These are phyloP conservation scores for Nesidiocoris tenuis DNA, from an alignment of 2,888 invertebrate species.

Conservation along the genomic window DNA sequence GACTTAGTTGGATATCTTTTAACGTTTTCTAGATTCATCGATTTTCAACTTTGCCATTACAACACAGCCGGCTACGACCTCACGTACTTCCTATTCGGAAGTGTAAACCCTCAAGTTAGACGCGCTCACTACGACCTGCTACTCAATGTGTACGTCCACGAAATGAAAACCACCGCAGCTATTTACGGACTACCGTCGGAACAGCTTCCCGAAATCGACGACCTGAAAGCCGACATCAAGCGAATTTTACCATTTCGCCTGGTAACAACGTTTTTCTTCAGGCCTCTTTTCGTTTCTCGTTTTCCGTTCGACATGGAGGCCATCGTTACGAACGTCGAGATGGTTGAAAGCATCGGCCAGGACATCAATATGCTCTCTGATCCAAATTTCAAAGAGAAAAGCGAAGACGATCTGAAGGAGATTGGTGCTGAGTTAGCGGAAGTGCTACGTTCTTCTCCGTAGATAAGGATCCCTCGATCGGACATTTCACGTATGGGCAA, in stretches of 20 bases:
- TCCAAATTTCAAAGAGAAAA: constrained; percentile 15
- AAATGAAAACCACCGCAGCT: constrained; percentile 18
- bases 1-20: too few species aligned
- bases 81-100: constrained; percentile 18
- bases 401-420: constrained; percentile 6
- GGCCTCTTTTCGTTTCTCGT: constrained; percentile 17
- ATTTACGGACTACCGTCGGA: neutral
- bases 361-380: constrained; percentile 12
- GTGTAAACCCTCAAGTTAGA: constrained; percentile 16
- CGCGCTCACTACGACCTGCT: constrained; percentile 18
- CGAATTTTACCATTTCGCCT: constrained; percentile 12
- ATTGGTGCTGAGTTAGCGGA: neutral
- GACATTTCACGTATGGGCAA: too few species aligned
- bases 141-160: constrained; percentile 23
- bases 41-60: constrained; percentile 36
- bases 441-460: too few species aligned
- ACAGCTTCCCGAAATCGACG: neutral
- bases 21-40: constrained; percentile 33
- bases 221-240: constrained; percentile 14
- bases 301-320: constrained; percentile 13
- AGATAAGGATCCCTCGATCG: too few species aligned
- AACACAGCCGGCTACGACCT: constrained; percentile 36
- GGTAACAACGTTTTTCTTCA: constrained; percentile 12
- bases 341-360: constrained; percentile 5
- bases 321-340: constrained; percentile 3